Evolutionary conservation across 2,113 vertebrate genomes (phyloP).

Genomic region (Pterocles gutturalis): DNA sequence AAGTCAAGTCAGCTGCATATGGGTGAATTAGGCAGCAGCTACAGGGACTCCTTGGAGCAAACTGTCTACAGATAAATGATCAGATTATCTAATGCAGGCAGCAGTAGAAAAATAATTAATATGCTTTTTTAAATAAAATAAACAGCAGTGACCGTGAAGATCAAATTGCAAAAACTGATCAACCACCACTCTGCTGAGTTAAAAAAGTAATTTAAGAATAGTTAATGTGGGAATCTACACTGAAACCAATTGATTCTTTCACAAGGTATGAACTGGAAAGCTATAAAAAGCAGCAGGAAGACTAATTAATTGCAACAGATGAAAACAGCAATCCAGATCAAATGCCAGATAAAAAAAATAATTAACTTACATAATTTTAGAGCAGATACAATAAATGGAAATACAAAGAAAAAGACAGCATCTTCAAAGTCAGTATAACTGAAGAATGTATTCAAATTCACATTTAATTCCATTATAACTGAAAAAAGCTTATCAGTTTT

Average conservation of each 20-base stretch:
- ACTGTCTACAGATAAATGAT: not conserved
- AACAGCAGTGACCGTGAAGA: not conserved
- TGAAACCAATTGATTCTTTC: constrained; percentile 43
- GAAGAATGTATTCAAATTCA: not conserved
- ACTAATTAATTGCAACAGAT: constrained; percentile 49
- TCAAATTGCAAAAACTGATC: not conserved
- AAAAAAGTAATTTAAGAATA: constrained; percentile 30
- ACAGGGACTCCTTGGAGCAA: not conserved
- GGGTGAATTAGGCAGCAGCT: not conserved
- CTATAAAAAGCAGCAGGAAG: constrained; percentile 37
- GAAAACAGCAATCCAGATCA: constrained; percentile 57
- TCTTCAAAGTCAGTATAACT: constrained; percentile 38
- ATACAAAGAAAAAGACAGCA: not conserved
- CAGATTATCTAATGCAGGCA: not conserved
- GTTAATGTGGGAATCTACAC: constrained; percentile 25
- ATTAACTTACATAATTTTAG: constrained; percentile 10
- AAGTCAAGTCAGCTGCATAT: not conserved
- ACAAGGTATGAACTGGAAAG: constrained; percentile 18
- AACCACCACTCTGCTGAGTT: not conserved
- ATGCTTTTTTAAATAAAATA: not conserved
- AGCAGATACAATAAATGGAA: constrained; percentile 47
- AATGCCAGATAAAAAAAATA: constrained; percentile 8
- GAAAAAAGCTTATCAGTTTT: not conserved
- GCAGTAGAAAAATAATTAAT: not conserved
- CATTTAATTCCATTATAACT: constrained; percentile 23